Conservation (phyloP, 1,140 invertebrate genomes). For the Belonocnema kinseyi region DNA sequence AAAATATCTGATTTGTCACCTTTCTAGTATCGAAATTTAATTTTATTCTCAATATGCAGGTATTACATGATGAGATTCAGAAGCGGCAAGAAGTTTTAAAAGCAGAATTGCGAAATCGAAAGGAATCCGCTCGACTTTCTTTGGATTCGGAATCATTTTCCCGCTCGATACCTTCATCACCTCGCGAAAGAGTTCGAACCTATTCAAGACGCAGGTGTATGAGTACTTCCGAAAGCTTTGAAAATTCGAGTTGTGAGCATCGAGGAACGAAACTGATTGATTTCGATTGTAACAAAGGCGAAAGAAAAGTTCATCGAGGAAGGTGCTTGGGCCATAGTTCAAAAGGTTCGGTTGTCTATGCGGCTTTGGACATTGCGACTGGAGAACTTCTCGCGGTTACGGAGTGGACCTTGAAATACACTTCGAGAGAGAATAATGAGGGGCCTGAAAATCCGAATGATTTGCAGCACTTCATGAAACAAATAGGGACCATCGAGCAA, state of each 20-base stretch:
- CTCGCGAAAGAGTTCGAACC: constrained; percentile 59
- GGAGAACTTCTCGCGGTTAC: constrained; percentile 82
- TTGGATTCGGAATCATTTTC: constrained; percentile 56
- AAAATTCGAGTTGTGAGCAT: constrained; percentile 74
- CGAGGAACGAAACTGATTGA: constrained; percentile 75
- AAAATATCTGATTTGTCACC: too few relatives aligned
- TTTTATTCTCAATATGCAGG: constrained; percentile 65
- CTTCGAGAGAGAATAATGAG: constrained; percentile 45
- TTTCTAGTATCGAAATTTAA: constrained; percentile 26
- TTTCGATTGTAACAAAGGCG: constrained; percentile 76
- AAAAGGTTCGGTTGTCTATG: constrained; percentile 82
- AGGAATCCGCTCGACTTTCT: constrained; percentile 60
- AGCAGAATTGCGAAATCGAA: constrained; percentile 76
- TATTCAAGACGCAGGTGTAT: constrained; percentile 62
- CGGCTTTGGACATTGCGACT: constrained; percentile 80
- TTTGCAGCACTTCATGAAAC: constrained; percentile 74
- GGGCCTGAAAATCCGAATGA: constrained; percentile 62
- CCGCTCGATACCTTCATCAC: constrained; percentile 68
- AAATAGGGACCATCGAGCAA: constrained; percentile 82
- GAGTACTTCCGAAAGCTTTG: constrained; percentile 70
- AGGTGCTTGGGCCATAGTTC: constrained; percentile 80
- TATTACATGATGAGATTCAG: constrained; percentile 82
- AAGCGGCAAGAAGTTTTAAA: constrained; percentile 81
- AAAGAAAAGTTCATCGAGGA: constrained; percentile 76
- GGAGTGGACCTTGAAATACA: constrained; percentile 82